phyloP scores from a whole-genome alignment of 2,888 invertebrate genomes.

The Dryomyza anilis region DNA sequence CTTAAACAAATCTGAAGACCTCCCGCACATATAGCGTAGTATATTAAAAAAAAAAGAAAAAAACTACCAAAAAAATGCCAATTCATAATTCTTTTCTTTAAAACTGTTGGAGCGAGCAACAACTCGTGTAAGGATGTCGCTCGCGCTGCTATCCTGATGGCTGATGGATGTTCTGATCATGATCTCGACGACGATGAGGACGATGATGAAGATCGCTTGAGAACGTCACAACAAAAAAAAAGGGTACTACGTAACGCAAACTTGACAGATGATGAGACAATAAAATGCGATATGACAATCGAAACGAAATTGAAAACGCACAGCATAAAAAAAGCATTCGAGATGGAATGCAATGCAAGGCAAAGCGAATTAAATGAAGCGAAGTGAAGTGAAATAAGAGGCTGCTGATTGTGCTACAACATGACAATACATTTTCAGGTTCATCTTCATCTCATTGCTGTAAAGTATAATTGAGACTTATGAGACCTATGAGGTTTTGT shows the following conservation, averaged over 20 bases:
- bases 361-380: background rate
- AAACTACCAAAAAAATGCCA: conserved; percentile 23
- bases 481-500: background rate
- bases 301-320: conserved; percentile 5
- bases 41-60: no score
- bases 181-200: background rate
- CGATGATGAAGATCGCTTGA: no score
- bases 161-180: no score
- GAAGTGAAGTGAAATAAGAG: background rate
- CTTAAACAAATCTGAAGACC: conserved; percentile 7
- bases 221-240: no score
- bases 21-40: no score
- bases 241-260: conserved; percentile 23
- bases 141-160: no score
- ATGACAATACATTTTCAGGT: background rate
- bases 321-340: background rate
- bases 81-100: conserved; percentile 14
- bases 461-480: conserved; percentile 18
- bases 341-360: conserved; percentile 7
- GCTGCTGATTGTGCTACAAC: background rate
- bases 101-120: background rate
- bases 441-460: background rate
- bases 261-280: conserved; percentile 42
- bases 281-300: conserved; percentile 38
- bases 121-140: background rate